phyloP scores from a whole-genome alignment of 2,888 invertebrate species.

The Oasisia sp. region DNA sequence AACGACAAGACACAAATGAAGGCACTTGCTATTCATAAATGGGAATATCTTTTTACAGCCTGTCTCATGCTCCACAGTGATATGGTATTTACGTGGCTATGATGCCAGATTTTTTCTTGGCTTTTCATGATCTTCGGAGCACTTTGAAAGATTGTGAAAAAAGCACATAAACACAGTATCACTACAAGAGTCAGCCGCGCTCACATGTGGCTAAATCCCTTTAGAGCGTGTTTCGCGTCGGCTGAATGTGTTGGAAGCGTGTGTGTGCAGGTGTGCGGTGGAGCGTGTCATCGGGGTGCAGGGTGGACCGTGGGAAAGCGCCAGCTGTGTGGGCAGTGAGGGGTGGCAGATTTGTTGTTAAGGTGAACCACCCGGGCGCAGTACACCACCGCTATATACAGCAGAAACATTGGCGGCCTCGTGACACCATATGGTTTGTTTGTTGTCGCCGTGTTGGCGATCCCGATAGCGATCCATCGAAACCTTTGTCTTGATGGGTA shows the following conservation, averaged over 20 bases:
- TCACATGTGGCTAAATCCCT: not conserved
- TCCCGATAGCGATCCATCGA: not conserved
- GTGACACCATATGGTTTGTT: not conserved
- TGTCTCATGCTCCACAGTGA: not conserved
- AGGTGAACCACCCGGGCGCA: not conserved
- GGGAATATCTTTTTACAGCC: not conserved
- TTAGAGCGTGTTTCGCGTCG: not conserved
- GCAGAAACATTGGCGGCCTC: not conserved
- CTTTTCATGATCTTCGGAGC: not conserved
- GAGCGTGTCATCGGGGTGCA: not conserved
- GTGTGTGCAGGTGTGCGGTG: not conserved
- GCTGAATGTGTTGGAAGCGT: not conserved
- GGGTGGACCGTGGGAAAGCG: not conserved
- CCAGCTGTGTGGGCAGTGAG: constrained; percentile 12
- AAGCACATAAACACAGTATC: constrained; percentile 17
- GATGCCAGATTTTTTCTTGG: not conserved
- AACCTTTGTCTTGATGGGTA: constrained; percentile 17
- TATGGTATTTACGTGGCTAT: not conserved
- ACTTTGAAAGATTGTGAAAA: constrained; percentile 8
- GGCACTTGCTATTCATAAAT: not conserved
- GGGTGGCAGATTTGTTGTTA: not conserved
- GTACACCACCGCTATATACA: not conserved
- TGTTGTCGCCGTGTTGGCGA: not conserved
- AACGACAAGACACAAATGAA: not conserved
- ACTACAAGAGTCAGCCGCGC: not conserved